A percentile compares a stretch with the other conserved stretches of the same genome.
Conservation (phyloP, 2,888 invertebrate genomes). For the Pinctada fucata region DNA sequence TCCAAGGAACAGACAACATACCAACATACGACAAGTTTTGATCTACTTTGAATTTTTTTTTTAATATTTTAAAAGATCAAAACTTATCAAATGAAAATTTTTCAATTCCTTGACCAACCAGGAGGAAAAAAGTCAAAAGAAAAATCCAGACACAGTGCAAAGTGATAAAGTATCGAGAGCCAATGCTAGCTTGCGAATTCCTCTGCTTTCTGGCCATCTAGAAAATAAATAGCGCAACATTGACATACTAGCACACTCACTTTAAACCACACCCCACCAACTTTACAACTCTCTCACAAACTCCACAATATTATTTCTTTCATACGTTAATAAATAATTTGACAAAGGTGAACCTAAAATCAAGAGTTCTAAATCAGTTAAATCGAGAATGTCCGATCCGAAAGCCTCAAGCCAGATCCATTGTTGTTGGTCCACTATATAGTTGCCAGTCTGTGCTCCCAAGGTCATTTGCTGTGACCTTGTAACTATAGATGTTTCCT, state of each 20-base stretch:
- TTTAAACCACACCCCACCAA: neutral
- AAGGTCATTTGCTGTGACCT: slow-evolving; percentile 42
- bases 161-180: too few relatives aligned
- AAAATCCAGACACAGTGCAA: too few relatives aligned
- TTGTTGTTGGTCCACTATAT: slow-evolving; percentile 51
- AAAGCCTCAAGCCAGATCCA: slow-evolving; percentile 64
- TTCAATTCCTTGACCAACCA: too few relatives aligned
- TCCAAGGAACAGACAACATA: too few relatives aligned
- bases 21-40: too few relatives aligned
- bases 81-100: too few relatives aligned
- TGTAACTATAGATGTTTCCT: slow-evolving; percentile 19
- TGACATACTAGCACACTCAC: neutral
- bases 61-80: too few relatives aligned
- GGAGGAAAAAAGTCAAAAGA: too few relatives aligned
- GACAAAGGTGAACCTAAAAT: slow-evolving; percentile 62
- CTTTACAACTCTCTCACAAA: slow-evolving; percentile 14
- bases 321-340: neutral
- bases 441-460: slow-evolving; percentile 41
- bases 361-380: slow-evolving; percentile 57
- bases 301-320: slow-evolving; percentile 7
- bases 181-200: too few relatives aligned
- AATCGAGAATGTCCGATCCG: slow-evolving; percentile 56
- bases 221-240: neutral
- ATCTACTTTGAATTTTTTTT: too few relatives aligned
- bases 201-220: too few relatives aligned